Evolutionary conservation across 2,113 vertebrate genomes (phyloP).

Genomic region (Fregata magnificens): DNA sequence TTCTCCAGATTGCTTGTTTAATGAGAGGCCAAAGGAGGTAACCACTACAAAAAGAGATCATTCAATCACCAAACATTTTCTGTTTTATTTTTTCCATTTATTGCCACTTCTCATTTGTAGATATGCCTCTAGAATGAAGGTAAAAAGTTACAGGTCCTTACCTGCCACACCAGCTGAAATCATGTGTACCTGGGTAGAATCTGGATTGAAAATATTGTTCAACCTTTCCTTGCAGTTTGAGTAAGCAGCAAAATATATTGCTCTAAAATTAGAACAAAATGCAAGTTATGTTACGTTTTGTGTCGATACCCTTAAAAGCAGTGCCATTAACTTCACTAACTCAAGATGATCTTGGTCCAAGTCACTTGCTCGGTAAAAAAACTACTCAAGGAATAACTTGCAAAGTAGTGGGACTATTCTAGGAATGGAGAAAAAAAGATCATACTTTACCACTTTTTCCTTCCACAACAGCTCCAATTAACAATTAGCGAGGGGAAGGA

Average conservation of each 20-base stretch:
- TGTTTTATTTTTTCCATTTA: background rate
- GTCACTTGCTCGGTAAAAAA: background rate
- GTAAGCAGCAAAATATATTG: constrained; percentile 98
- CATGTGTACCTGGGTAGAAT: constrained; percentile 96
- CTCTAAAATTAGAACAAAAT: constrained; percentile 78
- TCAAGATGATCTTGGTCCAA: background rate
- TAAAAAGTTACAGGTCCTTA: constrained; percentile 75
- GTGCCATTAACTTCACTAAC: background rate
- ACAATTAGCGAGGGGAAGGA: background rate
- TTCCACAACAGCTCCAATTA: background rate
- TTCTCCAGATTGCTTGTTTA: background rate
- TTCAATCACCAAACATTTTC: background rate
- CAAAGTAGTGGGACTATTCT: background rate
- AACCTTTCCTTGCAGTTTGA: constrained; percentile 93
- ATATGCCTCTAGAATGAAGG: background rate
- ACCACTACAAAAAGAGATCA: background rate
- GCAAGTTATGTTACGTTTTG: background rate
- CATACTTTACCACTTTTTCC: background rate
- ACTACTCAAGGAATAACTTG: background rate
- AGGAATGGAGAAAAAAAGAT: background rate
- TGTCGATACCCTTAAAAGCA: accelerated
- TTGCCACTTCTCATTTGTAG: background rate
- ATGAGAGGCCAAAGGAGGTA: background rate
- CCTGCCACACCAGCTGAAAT: constrained; percentile 94
- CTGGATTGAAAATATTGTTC: constrained; percentile 87